phyloP scores from a whole-genome alignment of 2,888 invertebrate species.

The Eudasyphora cyanicolor region DNA sequence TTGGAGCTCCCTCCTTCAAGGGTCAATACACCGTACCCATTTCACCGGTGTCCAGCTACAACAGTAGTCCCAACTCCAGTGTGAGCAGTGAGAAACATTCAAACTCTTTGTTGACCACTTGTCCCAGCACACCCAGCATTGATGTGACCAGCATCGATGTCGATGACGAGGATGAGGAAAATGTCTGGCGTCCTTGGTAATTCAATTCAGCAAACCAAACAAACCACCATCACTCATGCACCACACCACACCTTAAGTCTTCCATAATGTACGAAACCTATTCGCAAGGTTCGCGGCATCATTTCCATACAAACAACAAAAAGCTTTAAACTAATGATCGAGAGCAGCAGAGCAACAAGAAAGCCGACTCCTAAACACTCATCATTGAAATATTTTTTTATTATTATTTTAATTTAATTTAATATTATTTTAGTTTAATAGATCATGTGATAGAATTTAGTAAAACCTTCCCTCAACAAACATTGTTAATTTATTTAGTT shows the following conservation, averaged over 20 bases:
- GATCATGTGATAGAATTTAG: conserved; percentile 32
- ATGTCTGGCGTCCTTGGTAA: conserved; percentile 79
- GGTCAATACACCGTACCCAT: conserved; percentile 77
- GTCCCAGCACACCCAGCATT: conserved; percentile 69
- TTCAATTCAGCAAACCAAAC: not conserved
- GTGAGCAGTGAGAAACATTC: conserved; percentile 68
- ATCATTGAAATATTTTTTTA: conserved; percentile 5
- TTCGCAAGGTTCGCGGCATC: not conserved
- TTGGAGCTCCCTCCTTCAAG: conserved; percentile 66
- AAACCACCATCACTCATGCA: conserved; percentile 1
- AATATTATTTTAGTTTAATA: conserved; percentile 27
- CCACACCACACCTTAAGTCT: conserved; percentile 62
- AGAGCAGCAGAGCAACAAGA: not conserved
- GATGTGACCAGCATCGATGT: conserved; percentile 69
- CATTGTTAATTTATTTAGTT: conserved; percentile 37
- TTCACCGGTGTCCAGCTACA: conserved; percentile 78
- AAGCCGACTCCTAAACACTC: not conserved
- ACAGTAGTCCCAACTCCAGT: conserved; percentile 77
- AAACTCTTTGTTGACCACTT: conserved; percentile 72
- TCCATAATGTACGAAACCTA: conserved; percentile 51
- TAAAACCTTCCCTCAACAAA: not conserved
- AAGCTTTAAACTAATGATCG: conserved; percentile 28
- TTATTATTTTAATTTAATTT: not conserved
- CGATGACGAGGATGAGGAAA: conserved; percentile 68
- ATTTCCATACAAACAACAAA: conserved; percentile 15